Evolutionary conservation across 2,797 vertebrate genomes (phyloP).

Genomic region (Enteromius treurensis): DNA sequence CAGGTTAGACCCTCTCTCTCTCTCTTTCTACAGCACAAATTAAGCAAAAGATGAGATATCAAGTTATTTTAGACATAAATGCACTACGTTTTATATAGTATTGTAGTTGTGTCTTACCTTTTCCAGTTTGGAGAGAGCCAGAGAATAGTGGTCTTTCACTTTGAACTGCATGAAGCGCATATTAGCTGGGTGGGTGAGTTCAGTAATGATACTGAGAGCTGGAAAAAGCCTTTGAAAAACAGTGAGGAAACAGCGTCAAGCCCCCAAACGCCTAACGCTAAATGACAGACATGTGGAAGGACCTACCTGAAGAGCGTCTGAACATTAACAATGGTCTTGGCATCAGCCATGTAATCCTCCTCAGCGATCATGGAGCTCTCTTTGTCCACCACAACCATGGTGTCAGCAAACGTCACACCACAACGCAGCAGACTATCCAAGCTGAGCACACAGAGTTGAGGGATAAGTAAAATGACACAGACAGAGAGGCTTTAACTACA

Average conservation of each 20-base stretch:
- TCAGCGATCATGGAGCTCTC: conserved; percentile 88
- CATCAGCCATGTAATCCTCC: conserved; percentile 88
- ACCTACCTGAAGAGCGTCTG: conserved; percentile 84
- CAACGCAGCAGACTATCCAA: conserved; percentile 84
- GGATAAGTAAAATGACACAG: neutral
- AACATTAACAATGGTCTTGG: conserved; percentile 86
- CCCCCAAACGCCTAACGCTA: neutral
- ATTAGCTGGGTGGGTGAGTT: conserved; percentile 86
- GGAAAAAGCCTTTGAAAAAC: conserved; percentile 78
- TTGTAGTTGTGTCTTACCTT: conserved; percentile 73
- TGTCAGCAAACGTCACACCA: conserved; percentile 83
- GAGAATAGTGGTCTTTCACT: conserved; percentile 86
- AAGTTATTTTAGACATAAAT: neutral
- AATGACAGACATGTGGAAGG: neutral
- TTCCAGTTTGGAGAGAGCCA: conserved; percentile 85
- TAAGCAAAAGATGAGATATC: conserved; percentile 36
- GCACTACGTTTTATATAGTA: neutral
- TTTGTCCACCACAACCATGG: conserved; percentile 87
- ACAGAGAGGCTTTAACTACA: neutral
- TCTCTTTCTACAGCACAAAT: conserved; percentile 77
- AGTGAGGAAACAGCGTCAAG: conserved; percentile 22
- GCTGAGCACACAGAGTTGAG: conserved; percentile 62
- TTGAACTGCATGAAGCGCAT: conserved; percentile 90
- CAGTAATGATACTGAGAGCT: conserved; percentile 84
- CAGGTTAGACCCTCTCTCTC: conserved; percentile 85